phyloP scores from a whole-genome alignment of 2,888 invertebrate genomes.

The Physocephala rufipes region DNA sequence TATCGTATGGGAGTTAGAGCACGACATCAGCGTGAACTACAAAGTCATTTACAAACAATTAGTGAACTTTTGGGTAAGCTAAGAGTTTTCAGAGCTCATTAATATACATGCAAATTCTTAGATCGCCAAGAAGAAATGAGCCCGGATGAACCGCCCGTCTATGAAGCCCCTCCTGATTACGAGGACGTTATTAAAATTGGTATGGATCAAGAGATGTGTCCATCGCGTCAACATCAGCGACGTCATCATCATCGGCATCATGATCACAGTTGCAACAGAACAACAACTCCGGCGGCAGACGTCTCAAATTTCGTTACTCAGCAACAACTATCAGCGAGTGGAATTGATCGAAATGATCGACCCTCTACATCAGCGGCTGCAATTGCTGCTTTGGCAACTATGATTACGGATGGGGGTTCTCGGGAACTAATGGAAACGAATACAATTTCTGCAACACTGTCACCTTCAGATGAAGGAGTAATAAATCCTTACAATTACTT shows the following conservation, averaged over 20 bases:
- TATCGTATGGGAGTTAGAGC: conserved; percentile 73
- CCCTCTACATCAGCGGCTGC: conserved; percentile 61
- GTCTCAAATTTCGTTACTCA: conserved; percentile 33
- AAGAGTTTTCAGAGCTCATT: conserved; percentile 54
- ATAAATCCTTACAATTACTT: conserved; percentile 48
- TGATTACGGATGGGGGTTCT: conserved; percentile 65
- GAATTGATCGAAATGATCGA: conserved; percentile 46
- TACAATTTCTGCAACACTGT: conserved; percentile 27
- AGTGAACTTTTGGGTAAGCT: conserved; percentile 72
- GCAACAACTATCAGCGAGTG: conserved; percentile 47
- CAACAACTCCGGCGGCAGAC: conserved; percentile 45
- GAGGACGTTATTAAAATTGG: conserved; percentile 73
- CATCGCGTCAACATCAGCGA: conserved; percentile 55
- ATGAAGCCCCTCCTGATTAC: conserved; percentile 78
- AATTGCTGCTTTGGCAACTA: conserved; percentile 43
- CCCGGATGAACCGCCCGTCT: conserved; percentile 72
- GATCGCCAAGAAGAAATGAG: conserved; percentile 66
- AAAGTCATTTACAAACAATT: conserved; percentile 74
- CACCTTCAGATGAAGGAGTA: conserved; percentile 45
- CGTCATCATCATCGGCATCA: conserved; percentile 48
- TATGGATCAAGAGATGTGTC: conserved; percentile 65
- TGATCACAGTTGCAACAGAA: conserved; percentile 52
- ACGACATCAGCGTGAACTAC: conserved; percentile 72
- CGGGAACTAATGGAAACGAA: conserved; percentile 48
- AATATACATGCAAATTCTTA: conserved; percentile 30